Evolutionary conservation across 1,140 invertebrate species (phyloP), one percentile per base, ranked within the genome.

Genomic region (Drosophila pandora): DNA sequence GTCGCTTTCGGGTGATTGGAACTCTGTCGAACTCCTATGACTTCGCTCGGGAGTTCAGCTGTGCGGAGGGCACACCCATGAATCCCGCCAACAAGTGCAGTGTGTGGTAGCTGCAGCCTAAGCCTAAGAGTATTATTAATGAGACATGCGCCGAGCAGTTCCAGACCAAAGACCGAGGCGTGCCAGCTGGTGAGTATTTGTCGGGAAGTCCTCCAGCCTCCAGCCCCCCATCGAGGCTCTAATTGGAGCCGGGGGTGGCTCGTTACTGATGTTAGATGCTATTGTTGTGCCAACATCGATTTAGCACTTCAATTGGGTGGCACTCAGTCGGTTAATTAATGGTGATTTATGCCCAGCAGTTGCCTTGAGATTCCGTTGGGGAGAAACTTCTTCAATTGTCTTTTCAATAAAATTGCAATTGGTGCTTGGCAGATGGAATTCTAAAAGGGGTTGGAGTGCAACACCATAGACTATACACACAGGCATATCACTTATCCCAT

Each of bases 71-170:
- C 22, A 94, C 94, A 37, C 93, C 94, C 8, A 97, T 97, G 96
- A 98, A 98, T 92, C 97, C 97, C 1, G 55, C 84, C 2, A 94
- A 95, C 54, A 98, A 98, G 92, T 98, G 97, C 92, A 92, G 98
- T 49, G 90, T 91, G 2, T 91, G 90, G 90, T 91, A 90, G 77
- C 28, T n/a, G 30, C 32, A 8, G 28, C 13, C 50, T 49, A 58
- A 62, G 59, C 79, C 74, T 50, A 59, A 69, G 80, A 79, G 76
- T 84, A 83, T 83, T 79, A 79, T 28, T n/a, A n/a, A 53, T 45
- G 54, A 41, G 39, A 72, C 75, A 34, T 61, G 65, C 45, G 65
- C 63, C 69, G 23, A 30, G 25, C 65, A 72, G 41, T 56, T 49
- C 41, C 48, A 69, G 32, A 32, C 63, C 41, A 63, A 59, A 58